Conservation (phyloP, 2,888 invertebrate species). For the Tinea trinotella region DNA sequence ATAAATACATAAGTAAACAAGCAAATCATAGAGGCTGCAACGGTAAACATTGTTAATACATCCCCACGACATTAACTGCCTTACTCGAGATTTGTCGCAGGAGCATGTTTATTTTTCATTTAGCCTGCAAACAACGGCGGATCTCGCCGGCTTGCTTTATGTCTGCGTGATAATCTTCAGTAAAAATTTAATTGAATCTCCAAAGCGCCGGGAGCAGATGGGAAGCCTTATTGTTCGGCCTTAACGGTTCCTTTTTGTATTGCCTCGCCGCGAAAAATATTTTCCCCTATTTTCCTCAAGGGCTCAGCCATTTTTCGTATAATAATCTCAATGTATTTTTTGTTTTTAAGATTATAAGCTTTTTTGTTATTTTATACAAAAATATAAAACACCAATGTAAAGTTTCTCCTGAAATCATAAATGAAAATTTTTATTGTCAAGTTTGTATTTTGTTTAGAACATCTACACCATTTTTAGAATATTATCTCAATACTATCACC, state of each 20-base stretch:
- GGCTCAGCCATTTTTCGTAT: constrained; percentile 30
- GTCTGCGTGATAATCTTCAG: constrained; percentile 70
- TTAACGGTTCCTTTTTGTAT: constrained; percentile 32
- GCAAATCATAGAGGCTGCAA: background rate
- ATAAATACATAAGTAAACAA: background rate
- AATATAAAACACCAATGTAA: background rate
- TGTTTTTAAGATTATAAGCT: constrained; percentile 2
- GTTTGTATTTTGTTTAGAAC: too few species aligned
- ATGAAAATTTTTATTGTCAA: too few species aligned
- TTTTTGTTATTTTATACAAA: constrained; percentile 9
- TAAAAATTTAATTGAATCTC: constrained; percentile 72
- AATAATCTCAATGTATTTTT: background rate
- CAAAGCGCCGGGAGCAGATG: constrained; percentile 51
- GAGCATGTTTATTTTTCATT: constrained; percentile 69
- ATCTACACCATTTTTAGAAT: too few species aligned
- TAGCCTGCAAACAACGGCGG: constrained; percentile 40
- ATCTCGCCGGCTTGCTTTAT: constrained; percentile 30
- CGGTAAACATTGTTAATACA: constrained; percentile 50
- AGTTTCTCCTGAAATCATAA: too few species aligned
- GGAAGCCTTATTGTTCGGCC: constrained; percentile 44
- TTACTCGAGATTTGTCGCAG: constrained; percentile 30
- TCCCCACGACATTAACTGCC: constrained; percentile 46
- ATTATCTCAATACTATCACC: too few species aligned
- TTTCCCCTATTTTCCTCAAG: constrained; percentile 31
- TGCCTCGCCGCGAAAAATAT: constrained; percentile 33